These are phyloP conservation scores for Patagioenas fasciata DNA, from an alignment of 2,113 vertebrate species.

Conservation along the genomic window DNA sequence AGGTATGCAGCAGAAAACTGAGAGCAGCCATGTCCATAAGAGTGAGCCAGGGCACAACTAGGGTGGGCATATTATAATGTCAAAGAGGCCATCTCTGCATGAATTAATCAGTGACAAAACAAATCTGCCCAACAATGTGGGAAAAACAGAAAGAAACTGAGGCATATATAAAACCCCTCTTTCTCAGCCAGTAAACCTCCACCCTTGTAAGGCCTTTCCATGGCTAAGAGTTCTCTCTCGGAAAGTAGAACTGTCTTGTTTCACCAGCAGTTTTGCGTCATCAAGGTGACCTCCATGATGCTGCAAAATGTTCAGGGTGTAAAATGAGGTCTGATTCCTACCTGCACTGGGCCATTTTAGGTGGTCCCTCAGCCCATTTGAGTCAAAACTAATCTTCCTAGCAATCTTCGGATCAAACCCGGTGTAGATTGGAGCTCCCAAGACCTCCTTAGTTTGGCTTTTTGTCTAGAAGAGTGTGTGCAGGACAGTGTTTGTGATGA, in stretches of 20 bases:
- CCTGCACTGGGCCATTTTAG: not conserved
- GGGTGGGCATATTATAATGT: rapidly evolving
- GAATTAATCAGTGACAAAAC: not conserved
- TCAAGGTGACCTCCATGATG: not conserved
- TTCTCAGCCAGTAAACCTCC: not conserved
- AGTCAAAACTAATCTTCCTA: not conserved
- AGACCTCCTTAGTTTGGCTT: not conserved
- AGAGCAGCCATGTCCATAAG: rapidly evolving
- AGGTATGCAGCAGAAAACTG: not conserved
- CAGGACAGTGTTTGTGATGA: conserved; percentile 1
- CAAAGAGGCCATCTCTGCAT: not conserved
- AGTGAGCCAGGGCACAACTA: not conserved
- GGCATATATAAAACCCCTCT: rapidly evolving
- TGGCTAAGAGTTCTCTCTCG: not conserved
- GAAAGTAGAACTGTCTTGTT: not conserved
- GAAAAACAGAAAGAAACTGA: not conserved
- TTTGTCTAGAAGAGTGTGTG: not conserved
- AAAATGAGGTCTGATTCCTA: not conserved
- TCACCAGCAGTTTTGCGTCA: not conserved
- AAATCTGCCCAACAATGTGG: not conserved
- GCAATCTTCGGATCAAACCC: not conserved
- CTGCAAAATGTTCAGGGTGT: not conserved
- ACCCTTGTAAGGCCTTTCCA: not conserved
- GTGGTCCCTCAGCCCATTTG: not conserved
- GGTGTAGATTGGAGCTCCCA: not conserved